Percentiles rank a stretch among this genome's conserved stretches.
These are phyloP conservation scores for Euschistus heros DNA, from an alignment of 1,140 invertebrate species.

Conservation along the genomic window DNA sequence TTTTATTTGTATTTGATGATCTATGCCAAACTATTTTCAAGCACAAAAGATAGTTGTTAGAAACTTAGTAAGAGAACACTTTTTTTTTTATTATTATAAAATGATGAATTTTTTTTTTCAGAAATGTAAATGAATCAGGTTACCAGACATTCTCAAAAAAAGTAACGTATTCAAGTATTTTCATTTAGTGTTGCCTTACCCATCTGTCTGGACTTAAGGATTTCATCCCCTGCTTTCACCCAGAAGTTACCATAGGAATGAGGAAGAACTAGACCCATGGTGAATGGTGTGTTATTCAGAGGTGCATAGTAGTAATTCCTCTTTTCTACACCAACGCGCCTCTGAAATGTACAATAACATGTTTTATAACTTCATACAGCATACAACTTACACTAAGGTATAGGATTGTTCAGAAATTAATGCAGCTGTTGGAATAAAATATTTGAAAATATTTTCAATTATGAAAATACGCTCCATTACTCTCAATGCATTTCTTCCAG, in stretches of 20 bases:
- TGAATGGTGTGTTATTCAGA: conserved; percentile 73
- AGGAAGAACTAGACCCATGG: conserved; percentile 69
- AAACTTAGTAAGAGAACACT: too few species aligned
- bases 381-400: not conserved
- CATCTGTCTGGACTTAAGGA: conserved; percentile 30
- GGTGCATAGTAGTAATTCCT: conserved; percentile 77
- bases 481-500: too few species aligned
- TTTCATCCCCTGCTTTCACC: conserved; percentile 42
- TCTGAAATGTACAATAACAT: conserved; percentile 32
- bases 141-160: conserved; percentile 1
- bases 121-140: not conserved
- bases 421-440: not conserved
- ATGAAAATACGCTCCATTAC: too few species aligned
- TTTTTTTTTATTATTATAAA: too few species aligned
- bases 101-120: too few species aligned
- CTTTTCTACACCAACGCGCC: conserved; percentile 63
- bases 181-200: conserved; percentile 26
- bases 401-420: not conserved
- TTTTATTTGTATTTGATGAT: too few species aligned
- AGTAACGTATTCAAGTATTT: conserved; percentile 15
- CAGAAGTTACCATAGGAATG: conserved; percentile 64
- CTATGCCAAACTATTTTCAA: too few species aligned
- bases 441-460: too few species aligned
- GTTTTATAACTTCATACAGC: not conserved
- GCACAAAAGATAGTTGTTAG: too few species aligned